These are phyloP conservation scores for Poeciliopsis occidentalis DNA, from an alignment of 2,113 vertebrate species.

Conservation along the genomic window DNA sequence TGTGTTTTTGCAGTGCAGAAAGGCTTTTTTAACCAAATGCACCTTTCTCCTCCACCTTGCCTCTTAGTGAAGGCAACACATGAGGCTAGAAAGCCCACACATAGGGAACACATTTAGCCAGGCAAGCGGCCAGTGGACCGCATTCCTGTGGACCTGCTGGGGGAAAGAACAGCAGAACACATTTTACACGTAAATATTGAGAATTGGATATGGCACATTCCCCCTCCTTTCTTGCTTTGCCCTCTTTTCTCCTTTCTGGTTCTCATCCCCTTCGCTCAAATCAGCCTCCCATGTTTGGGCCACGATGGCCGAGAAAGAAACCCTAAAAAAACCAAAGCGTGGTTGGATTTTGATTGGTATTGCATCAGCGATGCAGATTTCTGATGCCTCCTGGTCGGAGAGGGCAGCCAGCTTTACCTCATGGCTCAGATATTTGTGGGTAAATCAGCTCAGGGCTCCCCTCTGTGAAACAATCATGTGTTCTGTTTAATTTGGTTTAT, in stretches of 20 bases:
- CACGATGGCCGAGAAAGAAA: conserved; percentile 56
- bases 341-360: conserved; percentile 69
- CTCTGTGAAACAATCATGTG: conserved; percentile 57
- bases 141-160: conserved; percentile 69
- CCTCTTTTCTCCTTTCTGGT: conserved; percentile 40
- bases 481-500: conserved; percentile 43
- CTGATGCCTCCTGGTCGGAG: conserved; percentile 58
- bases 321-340: conserved; percentile 57
- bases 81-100: conserved; percentile 57
- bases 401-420: conserved; percentile 66
- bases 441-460: conserved; percentile 26
- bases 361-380: conserved; percentile 66
- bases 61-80: conserved; percentile 58
- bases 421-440: conserved; percentile 54
- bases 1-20: no score
- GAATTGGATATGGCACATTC: conserved; percentile 73
- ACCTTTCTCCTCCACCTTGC: conserved; percentile 68
- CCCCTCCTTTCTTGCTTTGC: conserved; percentile 42
- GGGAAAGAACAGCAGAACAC: conserved; percentile 63
- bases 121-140: conserved; percentile 72
- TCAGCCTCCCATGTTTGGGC: conserved; percentile 64
- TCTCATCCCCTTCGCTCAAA: conserved; percentile 68
- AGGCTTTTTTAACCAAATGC: conserved; percentile 53
- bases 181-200: conserved; percentile 72
- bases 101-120: conserved; percentile 76